phyloP scores from a whole-genome alignment of 2,797 vertebrate genomes.

The Telmatherina bonti region DNA sequence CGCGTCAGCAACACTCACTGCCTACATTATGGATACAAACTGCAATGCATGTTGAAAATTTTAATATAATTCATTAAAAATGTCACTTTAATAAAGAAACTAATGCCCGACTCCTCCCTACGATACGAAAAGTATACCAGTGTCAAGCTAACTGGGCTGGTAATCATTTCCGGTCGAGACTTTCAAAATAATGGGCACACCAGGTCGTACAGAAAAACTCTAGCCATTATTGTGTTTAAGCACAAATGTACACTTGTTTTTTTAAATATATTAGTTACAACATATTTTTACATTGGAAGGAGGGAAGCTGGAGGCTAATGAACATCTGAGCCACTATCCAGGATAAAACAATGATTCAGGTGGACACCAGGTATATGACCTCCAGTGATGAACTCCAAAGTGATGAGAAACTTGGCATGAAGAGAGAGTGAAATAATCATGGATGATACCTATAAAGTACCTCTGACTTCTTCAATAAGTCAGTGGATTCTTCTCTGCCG shows the following conservation, averaged over 20 bases:
- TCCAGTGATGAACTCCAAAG: too few relatives aligned
- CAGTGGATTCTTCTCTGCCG: too few relatives aligned
- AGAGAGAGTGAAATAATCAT: too few relatives aligned
- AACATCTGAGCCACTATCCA: too few relatives aligned
- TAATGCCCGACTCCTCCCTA: constrained; percentile 81
- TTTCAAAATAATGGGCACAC: constrained; percentile 58
- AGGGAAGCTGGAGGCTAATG: too few relatives aligned
- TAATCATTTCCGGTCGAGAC: background rate
- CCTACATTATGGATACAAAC: constrained; percentile 70
- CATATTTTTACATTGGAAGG: too few relatives aligned
- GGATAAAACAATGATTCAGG: too few relatives aligned
- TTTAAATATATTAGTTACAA: too few relatives aligned
- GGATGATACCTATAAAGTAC: too few relatives aligned
- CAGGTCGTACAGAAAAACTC: background rate
- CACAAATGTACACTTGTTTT: background rate
- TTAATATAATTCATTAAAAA: constrained; percentile 50
- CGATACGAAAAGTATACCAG: constrained; percentile 62
- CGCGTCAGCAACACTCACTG: background rate
- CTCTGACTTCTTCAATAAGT: too few relatives aligned
- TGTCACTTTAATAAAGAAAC: constrained; percentile 75
- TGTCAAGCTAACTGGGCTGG: background rate
- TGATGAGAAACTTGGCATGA: too few relatives aligned
- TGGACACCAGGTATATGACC: too few relatives aligned
- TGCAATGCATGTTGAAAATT: constrained; percentile 45
- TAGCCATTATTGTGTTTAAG: background rate